phyloP scores from a whole-genome alignment of 2,888 invertebrate species.

The Amblyjoppa proteus region DNA sequence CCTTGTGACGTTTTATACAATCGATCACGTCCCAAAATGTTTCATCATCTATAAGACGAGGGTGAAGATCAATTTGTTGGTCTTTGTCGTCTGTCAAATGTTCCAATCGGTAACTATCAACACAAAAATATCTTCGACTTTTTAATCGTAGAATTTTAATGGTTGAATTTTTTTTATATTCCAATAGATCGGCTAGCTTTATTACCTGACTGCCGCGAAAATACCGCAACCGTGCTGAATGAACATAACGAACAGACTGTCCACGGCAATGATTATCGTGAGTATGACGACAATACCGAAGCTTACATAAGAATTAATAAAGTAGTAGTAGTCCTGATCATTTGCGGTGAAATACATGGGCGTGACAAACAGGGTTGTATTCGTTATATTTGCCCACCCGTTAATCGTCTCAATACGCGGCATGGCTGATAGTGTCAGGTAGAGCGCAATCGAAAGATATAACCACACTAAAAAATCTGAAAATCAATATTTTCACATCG shows the following conservation, averaged over 20 bases:
- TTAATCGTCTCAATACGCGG: not conserved
- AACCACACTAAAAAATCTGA: constrained; percentile 14
- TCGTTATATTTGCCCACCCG: not conserved
- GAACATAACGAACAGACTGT: too few relatives aligned
- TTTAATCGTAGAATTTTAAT: not conserved
- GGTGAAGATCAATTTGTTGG: not conserved
- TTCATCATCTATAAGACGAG: not conserved
- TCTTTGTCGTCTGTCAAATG: constrained; percentile 8
- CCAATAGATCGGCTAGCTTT: not conserved
- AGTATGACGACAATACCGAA: not conserved
- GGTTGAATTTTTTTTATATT: not conserved
- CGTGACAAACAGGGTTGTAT: too few relatives aligned
- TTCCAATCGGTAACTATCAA: constrained; percentile 1
- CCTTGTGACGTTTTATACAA: constrained; percentile 4
- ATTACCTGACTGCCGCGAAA: too few relatives aligned
- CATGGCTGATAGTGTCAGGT: constrained; percentile 6
- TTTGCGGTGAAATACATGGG: not conserved
- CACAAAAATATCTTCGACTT: not conserved
- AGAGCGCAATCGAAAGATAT: not conserved
- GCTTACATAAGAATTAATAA: constrained; percentile 1
- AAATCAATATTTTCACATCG: too few relatives aligned
- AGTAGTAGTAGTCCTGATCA: constrained; percentile 32
- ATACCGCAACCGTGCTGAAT: too few relatives aligned
- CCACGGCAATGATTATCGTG: constrained; percentile 13
- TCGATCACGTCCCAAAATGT: not conserved